Evolutionary conservation across 2,797 vertebrate genomes (phyloP).

Genomic region (Thamnophis elegans): DNA sequence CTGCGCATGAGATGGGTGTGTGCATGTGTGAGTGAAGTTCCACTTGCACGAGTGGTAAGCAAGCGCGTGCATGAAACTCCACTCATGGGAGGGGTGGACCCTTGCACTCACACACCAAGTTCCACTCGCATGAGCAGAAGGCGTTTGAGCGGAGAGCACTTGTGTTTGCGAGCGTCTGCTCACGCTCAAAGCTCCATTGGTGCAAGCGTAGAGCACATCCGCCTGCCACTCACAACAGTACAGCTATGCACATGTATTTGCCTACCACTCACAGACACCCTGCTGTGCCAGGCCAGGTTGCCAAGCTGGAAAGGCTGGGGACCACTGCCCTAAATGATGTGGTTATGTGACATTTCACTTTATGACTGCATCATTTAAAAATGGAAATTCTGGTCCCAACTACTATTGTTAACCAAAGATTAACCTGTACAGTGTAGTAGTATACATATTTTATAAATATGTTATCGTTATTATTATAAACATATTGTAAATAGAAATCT

Average conservation of each 20-base stretch:
- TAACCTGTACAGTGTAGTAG: neutral
- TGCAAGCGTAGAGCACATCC: neutral
- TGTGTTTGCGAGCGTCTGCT: neutral
- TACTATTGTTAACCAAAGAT: neutral
- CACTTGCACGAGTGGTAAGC: neutral
- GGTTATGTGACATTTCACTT: neutral
- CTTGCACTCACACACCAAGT: neutral
- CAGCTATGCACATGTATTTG: neutral
- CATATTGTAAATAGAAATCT: neutral
- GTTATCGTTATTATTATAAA: neutral
- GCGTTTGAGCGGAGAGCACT: neutral
- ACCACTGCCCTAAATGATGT: neutral
- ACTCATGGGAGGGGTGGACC: neutral
- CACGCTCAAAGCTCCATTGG: neutral
- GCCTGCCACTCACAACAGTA: neutral
- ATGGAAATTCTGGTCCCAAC: neutral
- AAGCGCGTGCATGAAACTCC: neutral
- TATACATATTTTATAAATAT: neutral
- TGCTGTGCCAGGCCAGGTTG: neutral
- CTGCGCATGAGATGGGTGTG: neutral
- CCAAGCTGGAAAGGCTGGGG: neutral
- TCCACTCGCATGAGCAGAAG: neutral
- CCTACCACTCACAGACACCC: neutral
- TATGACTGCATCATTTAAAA: neutral
- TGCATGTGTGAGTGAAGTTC: neutral